Evolutionary conservation across 2,797 vertebrate species (phyloP), one percentile per base, ranked within the genome.

Genomic region (Neostethus bicornis): DNA sequence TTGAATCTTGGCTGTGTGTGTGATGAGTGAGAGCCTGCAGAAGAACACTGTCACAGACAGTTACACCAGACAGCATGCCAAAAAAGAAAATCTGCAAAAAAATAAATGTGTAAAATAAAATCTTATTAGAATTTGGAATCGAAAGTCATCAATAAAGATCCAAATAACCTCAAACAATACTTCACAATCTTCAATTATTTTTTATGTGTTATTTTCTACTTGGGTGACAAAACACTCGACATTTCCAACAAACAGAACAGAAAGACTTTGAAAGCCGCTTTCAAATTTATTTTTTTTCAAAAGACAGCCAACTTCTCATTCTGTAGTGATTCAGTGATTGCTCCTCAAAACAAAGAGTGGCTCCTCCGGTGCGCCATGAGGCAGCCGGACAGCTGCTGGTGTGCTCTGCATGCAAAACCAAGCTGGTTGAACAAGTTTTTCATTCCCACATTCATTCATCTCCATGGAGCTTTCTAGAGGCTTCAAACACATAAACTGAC

Each of bases 381-480:
- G 67, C 49, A 29, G 51, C 9, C 0, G 28, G 17, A 58, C 71
- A 66, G 48, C 31, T 7, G 52, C 46, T 48, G 47, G 61, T 32
- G 48, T 41, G 14, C 51, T 53, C 32, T 28, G 43, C 23, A 61
- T 52, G 70, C 52, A 73, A 59, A 42, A 61, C 23, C 11, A 2
- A 75, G 53, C 68, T 28, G n/a, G 76, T 43, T 28, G 2, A 76
- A 72, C 84, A 77, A 71, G 73, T 78, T 75, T 28, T 50, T 44
- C 16, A 21, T 71, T 63, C 64, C 60, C 7, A 6, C 60, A 67
- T 51, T 38, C 60, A 67, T 51, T 38, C 20, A 25, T 53, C 19
- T 72, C 58, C 78, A 60, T 21, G 4, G 48, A 47, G 51, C 35
- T 52, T 54, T 39, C 25, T 56, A 29, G 10, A 28, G 9, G 53